Evolutionary conservation across 2,797 vertebrate genomes (phyloP), one percentile per base, ranked within the genome.

Genomic region (Salmo trutta): DNA sequence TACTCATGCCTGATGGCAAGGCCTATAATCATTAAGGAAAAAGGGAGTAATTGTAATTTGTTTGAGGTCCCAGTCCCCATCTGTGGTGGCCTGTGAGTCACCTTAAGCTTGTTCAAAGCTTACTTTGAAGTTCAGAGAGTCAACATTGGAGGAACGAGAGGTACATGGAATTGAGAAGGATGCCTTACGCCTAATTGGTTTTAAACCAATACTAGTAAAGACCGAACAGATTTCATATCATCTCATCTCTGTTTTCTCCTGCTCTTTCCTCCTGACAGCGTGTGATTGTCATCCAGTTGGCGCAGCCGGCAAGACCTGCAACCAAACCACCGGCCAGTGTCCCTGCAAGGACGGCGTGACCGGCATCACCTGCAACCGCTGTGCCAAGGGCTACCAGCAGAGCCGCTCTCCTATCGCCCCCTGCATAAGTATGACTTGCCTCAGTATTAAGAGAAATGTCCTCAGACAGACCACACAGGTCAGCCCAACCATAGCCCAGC

Each of bases 381-480:
- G 97, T 0, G 97, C 97, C 86, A 98, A 98, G 84, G 97, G 97
- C 86, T 99, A 98, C 94, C 97, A 99, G 95, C 97, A 99, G 91
- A 99, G 97, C 90, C 96, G 97, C 81, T 99, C 97, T 0, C 97
- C 97, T 87, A 97, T 99, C 73, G 97, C 97, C 1, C 97, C 97
- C 82, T 98, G 97, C 93, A 99, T 99, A 93, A 98, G 97, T 99
- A 92, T 89, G 93, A 8, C 31, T 24, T 0, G 31, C 36, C 17
- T 52, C 21, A 27, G 71, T 52, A 15, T n/a, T 65, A 4, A 41
- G 19, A 27, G 10, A 24, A 1, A 0, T 68, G 16, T 62, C 53
- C 33, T n/a, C 12, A 31, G 12, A 8, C n/a, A 67, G 51, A 59
- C 64, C 29, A 54, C 70, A 73, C 56, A 73, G 8, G 33, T 33